Conservation (phyloP, 2,113 vertebrate species). For the Dolichotis patagonum region DNA sequence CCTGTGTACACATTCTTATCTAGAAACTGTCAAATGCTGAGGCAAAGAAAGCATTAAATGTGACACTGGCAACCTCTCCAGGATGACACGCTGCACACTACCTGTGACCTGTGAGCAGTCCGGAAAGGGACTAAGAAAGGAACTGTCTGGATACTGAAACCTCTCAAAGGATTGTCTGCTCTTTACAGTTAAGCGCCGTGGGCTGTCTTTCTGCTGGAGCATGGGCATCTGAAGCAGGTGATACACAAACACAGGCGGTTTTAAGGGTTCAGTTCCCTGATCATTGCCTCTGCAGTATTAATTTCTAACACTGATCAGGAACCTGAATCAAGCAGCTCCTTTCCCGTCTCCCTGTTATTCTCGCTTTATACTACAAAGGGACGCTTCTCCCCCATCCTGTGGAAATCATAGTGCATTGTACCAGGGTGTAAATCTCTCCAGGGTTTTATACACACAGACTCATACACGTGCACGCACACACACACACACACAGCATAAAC, state of each 20-base stretch:
- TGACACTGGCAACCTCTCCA: neutral
- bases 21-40: neutral
- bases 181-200: neutral
- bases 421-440: neutral
- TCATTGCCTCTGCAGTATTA: neutral
- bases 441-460: neutral
- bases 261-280: neutral
- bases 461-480: too few species aligned
- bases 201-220: neutral
- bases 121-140: neutral
- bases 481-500: neutral
- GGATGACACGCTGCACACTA: neutral
- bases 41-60: neutral
- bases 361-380: neutral
- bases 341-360: neutral
- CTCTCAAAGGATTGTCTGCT: neutral
- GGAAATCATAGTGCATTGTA: neutral
- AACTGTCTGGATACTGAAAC: neutral
- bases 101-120: neutral
- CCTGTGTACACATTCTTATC: neutral
- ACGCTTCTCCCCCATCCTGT: neutral
- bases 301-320: neutral
- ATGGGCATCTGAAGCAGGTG: neutral
- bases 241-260: neutral
- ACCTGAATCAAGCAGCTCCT: neutral